These are phyloP conservation scores for Nasonovia ribisnigri DNA, from an alignment of 2,888 invertebrate species.

Conservation along the genomic window DNA sequence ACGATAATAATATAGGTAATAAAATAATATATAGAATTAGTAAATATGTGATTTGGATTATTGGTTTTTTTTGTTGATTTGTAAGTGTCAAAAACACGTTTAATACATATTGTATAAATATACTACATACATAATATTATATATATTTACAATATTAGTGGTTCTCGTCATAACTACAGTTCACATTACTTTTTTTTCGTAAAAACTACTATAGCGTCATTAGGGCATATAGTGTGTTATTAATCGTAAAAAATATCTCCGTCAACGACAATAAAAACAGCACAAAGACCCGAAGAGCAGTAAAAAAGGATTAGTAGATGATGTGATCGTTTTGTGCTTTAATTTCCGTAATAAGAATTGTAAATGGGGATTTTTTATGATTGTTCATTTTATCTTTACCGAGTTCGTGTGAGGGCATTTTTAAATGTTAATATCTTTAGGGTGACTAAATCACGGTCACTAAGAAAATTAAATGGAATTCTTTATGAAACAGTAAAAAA, in stretches of 20 bases:
- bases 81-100: not conserved
- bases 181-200: conserved; percentile 13
- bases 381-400: conserved; percentile 31
- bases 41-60: not conserved
- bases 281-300: conserved; percentile 50
- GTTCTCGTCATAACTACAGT: conserved; percentile 29
- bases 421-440: conserved; percentile 38
- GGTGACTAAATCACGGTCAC: conserved; percentile 45
- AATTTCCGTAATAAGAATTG: conserved; percentile 54
- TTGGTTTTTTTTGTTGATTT: not conserved
- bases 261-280: conserved; percentile 54
- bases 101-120: not conserved
- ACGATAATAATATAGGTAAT: not conserved
- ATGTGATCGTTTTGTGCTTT: conserved; percentile 62
- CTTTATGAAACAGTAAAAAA: conserved; percentile 51
- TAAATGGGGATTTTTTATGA: conserved; percentile 44
- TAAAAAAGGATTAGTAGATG: conserved; percentile 62
- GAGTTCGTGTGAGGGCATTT: conserved; percentile 62
- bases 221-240: conserved; percentile 33
- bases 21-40: not conserved
- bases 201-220: conserved; percentile 46
- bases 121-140: not conserved
- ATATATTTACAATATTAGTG: conserved; percentile 27
- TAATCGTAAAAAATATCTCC: conserved; percentile 55
- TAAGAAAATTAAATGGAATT: conserved; percentile 34